Conservation (phyloP, 1,140 invertebrate species). For the Nasonia giraulti region DNA sequence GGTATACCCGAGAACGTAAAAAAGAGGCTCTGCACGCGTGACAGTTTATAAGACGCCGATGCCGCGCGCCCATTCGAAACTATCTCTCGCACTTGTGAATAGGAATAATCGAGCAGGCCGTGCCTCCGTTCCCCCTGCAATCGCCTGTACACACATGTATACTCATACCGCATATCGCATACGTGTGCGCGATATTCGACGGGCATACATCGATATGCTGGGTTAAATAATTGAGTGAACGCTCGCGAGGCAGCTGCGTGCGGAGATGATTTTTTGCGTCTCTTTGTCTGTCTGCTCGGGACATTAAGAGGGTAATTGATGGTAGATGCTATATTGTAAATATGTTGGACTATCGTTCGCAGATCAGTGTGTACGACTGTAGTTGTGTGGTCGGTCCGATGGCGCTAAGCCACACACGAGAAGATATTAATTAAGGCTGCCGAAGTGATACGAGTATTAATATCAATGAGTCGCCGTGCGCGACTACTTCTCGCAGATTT, state of each 20-base stretch:
- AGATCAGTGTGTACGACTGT: too few relatives aligned
- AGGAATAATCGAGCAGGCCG: background rate
- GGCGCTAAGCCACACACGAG: background rate
- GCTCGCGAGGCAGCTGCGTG: background rate
- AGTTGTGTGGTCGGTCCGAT: background rate
- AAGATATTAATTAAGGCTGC: conserved; percentile 9
- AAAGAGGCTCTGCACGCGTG: background rate
- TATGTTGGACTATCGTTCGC: background rate
- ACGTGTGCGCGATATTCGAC: background rate
- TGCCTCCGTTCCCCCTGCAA: background rate
- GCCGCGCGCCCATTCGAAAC: conserved; percentile 16
- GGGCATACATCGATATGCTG: too few relatives aligned
- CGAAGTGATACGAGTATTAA: background rate
- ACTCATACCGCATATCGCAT: too few relatives aligned
- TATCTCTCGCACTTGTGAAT: conserved; percentile 10
- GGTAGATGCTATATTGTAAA: background rate
- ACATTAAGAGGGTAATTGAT: background rate
- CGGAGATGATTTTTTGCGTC: background rate
- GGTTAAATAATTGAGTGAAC: background rate
- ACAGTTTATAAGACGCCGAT: conserved; percentile 26
- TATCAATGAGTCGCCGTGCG: background rate
- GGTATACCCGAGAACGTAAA: background rate
- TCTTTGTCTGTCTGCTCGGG: background rate
- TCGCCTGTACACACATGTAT: background rate
- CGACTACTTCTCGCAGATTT: background rate